A percentile compares a stretch with the other conserved stretches of the same genome.
Evolutionary conservation across 2,888 invertebrate genomes (phyloP).

Genomic region (Gastrophysa polygoni): DNA sequence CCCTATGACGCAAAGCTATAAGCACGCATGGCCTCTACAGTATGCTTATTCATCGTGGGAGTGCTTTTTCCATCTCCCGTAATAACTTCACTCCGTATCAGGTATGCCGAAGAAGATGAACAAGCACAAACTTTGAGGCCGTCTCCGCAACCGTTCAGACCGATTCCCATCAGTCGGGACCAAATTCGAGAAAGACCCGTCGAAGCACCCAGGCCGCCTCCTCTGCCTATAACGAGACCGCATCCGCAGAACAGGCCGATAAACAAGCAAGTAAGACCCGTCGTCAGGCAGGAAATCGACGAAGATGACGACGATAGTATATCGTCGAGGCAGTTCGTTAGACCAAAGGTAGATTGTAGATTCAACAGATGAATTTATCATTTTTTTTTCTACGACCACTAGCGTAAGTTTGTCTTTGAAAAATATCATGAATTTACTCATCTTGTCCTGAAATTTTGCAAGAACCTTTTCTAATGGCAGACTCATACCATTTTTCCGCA

Average conservation of each 20-base stretch:
- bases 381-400: neutral
- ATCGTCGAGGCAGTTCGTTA: constrained; percentile 33
- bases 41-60: too few relatives aligned
- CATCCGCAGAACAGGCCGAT: constrained; percentile 23
- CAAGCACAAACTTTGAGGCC: constrained; percentile 27
- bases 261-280: constrained; percentile 31
- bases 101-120: constrained; percentile 39
- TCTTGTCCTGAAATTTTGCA: too few relatives aligned
- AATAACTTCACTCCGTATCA: constrained; percentile 9
- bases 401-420: too few relatives aligned
- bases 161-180: constrained; percentile 51
- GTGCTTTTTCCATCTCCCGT: too few relatives aligned
- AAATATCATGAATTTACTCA: too few relatives aligned
- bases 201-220: constrained; percentile 31
- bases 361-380: neutral
- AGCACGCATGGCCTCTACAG: too few relatives aligned
- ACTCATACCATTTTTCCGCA: too few relatives aligned
- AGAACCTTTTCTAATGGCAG: too few relatives aligned
- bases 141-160: constrained; percentile 49
- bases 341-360: constrained; percentile 36
- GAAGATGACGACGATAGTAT: constrained; percentile 39
- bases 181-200: constrained; percentile 48
- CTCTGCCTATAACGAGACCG: constrained; percentile 9
- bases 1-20: too few relatives aligned
- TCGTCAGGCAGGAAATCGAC: constrained; percentile 43